These are phyloP conservation scores for Oreochromis tanganicae DNA, from an alignment of 2,113 vertebrate genomes.

Conservation along the genomic window DNA sequence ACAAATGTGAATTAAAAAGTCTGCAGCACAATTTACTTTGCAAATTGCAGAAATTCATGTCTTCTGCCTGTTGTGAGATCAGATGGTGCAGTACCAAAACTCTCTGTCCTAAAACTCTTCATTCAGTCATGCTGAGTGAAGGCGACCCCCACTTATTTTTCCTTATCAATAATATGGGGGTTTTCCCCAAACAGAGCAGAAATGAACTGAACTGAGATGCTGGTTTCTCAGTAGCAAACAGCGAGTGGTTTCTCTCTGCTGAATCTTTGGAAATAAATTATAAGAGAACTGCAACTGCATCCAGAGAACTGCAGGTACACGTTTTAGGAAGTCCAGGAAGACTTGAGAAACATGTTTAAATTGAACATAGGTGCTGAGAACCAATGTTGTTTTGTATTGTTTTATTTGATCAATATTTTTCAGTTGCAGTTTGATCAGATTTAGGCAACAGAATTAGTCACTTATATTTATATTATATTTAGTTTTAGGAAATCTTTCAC, in stretches of 20 bases:
- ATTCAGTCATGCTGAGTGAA: not conserved
- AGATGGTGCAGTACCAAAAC: not conserved
- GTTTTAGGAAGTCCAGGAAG: not conserved
- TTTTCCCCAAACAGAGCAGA: not conserved
- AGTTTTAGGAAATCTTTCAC: rapidly evolving
- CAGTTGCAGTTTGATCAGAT: rapidly evolving
- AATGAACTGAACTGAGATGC: not conserved
- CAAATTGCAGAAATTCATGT: not conserved
- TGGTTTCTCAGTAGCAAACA: too few species aligned
- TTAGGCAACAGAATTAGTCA: rapidly evolving
- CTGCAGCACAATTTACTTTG: not conserved
- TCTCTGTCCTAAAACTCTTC: not conserved
- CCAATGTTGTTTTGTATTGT: rapidly evolving
- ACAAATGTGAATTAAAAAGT: not conserved
- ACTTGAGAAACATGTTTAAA: not conserved
- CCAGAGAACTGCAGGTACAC: not conserved
- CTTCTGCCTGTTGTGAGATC: not conserved
- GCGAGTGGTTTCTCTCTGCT: not conserved
- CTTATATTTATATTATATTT: not conserved
- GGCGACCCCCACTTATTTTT: not conserved
- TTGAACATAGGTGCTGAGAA: not conserved
- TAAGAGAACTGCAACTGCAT: not conserved
- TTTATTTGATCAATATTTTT: not conserved
- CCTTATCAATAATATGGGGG: not conserved
- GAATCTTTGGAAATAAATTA: not conserved